Conservation (phyloP, 2,888 invertebrate genomes). For the Ligdia adustata region DNA sequence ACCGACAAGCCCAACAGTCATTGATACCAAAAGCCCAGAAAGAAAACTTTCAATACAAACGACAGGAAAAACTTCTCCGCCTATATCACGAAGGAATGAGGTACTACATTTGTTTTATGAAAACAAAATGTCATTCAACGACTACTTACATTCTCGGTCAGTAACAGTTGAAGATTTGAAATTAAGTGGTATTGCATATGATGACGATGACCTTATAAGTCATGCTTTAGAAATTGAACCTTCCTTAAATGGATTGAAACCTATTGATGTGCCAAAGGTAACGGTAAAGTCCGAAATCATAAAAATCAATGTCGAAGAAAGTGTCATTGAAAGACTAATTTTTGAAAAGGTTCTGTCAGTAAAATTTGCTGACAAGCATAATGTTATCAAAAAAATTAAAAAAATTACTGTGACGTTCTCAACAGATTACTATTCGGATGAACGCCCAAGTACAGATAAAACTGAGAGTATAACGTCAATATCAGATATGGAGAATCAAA, state of each 20-base stretch:
- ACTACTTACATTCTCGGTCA: slow-evolving; percentile 10
- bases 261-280: slow-evolving; percentile 11
- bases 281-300: slow-evolving; percentile 11
- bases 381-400: slow-evolving; percentile 14
- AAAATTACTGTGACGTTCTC: slow-evolving; percentile 14
- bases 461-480: slow-evolving; percentile 8
- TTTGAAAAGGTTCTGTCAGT: slow-evolving; percentile 14
- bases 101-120: slow-evolving; percentile 11
- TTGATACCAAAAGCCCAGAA: neutral
- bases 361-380: slow-evolving; percentile 18
- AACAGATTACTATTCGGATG: slow-evolving; percentile 14
- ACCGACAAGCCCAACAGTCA: neutral
- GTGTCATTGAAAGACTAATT: slow-evolving; percentile 14
- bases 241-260: slow-evolving; percentile 10
- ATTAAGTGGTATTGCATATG: slow-evolving; percentile 8
- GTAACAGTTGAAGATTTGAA: slow-evolving; percentile 12
- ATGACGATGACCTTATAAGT: slow-evolving; percentile 12
- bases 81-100: too few relatives aligned
- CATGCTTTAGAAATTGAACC: slow-evolving; percentile 11
- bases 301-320: slow-evolving; percentile 1
- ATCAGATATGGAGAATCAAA: slow-evolving; percentile 12
- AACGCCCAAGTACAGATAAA: slow-evolving; percentile 8
- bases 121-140: slow-evolving; percentile 17
- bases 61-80: neutral
- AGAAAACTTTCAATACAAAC: too few relatives aligned